Base-by-base conservation (phyloP, 2,797 vertebrate species). In the Protonibea diacanthus region DNA sequence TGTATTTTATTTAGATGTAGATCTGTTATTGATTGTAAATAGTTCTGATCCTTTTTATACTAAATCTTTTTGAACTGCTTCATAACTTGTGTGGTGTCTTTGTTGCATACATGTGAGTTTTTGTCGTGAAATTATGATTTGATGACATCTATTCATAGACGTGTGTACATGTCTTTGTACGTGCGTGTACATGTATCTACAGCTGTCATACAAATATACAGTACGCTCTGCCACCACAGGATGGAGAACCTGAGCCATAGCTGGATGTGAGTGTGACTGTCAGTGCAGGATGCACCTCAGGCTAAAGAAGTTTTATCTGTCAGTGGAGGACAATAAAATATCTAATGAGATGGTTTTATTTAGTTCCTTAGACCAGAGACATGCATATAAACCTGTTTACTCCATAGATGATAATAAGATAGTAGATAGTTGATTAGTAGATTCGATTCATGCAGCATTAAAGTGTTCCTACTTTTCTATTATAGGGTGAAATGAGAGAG, bases 11-110 rank as follows among this genome's bases (percentile, higher is more conserved):
- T 33, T 79, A 52, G 60, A 1, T 25, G 2, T 27, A 5, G 27
- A 40, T 69, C 14, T 61, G 18, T 52, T 65, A 44, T 29, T 75
- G 58, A 11, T 15, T 91, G 86, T 91, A 86, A 85, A 87, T 88
- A 78, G 33, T 33, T 33, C 33, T 33, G 33, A 33, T 33, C 3
- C 14, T 2, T 71, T 42, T 67, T 72, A 69, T 48, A 92, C 56
- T 91, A 92, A 92, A 92, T 13, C 0, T 5, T 20, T 70, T 73
- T 53, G 23, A 29, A 67, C 45, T 42, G 15, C 62, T 48, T 74
- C 14, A 6, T 12, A 52, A 17, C 1, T 45, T 69, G 51, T 81
- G 17, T 78, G 21, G 38, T 52, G 25, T 85, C 45, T 67, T 49
- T 81, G 29, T 74, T 20, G 4, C n/a, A 49, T n/a, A 25, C 14